These are phyloP conservation scores for Drosophila azteca DNA, from an alignment of 1,140 invertebrate species.

Conservation along the genomic window DNA sequence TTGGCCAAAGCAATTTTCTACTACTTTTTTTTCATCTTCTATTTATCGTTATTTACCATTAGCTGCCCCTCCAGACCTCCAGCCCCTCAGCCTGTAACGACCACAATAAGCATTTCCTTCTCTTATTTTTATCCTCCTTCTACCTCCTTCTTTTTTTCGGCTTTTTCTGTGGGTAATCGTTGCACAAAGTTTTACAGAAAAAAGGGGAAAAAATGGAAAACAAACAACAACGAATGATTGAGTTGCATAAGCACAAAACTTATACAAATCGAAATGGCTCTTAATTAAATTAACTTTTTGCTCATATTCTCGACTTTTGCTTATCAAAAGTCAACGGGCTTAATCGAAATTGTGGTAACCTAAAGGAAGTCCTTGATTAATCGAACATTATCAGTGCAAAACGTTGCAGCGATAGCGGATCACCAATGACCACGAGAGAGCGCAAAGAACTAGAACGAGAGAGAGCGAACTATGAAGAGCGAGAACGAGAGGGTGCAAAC, in stretches of 20 bases:
- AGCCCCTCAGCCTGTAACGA: conserved; percentile 34
- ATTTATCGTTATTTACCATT: conserved; percentile 81
- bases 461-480: too few species aligned
- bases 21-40: conserved; percentile 63
- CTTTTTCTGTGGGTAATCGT: conserved; percentile 57
- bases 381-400: too few species aligned
- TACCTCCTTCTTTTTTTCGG: conserved; percentile 38
- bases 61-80: conserved; percentile 3
- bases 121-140: conserved; percentile 8
- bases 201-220: conserved; percentile 56
- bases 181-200: conserved; percentile 36
- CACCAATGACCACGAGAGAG: too few species aligned
- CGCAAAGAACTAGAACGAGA: too few species aligned
- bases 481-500: too few species aligned
- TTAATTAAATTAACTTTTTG: conserved; percentile 50
- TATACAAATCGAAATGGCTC: conserved; percentile 36
- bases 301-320: conserved; percentile 2
- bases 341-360: background rate
- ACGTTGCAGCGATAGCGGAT: too few species aligned
- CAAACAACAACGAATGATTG: conserved; percentile 58
- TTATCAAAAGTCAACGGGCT: background rate
- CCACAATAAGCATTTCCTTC: conserved; percentile 57
- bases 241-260: conserved; percentile 50
- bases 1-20: conserved; percentile 65
- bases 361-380: background rate